Base-by-base conservation (phyloP, 2,888 invertebrate genomes). In the Parapristionchus giblindavisi region DNA sequence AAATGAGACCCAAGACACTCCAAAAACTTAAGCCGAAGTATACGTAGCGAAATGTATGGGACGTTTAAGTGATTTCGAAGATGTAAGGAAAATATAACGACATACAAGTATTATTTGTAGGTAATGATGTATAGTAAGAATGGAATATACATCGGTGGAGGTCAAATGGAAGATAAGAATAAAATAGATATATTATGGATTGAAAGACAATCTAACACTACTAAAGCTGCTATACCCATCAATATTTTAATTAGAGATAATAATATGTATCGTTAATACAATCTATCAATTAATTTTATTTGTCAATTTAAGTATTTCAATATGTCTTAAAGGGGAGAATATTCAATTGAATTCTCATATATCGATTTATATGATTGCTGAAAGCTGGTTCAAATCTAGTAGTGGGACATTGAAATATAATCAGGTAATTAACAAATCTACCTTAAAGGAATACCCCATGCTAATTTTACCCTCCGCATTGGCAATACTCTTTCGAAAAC, bases 401-500 rank as follows among this genome's bases (percentile, higher is more conserved):
- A 63, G 63, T 63, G 63, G 63, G 43, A 40, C 27, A 24, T 43
- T 63, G 24, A 40, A 63, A 1, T 63, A n/a, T 43, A 40, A 38
- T 63, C 63, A 63, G 63, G 63, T 63, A 40, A 4, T 27, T 17
- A 32, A n/a, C n/a, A n/a, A n/a, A n/a, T n/a, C n/a, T n/a, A n/a
- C n/a, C n/a, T n/a, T n/a, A n/a, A n/a, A n/a, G n/a, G n/a, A n/a
- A n/a, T n/a, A n/a, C n/a, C n/a, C n/a, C n/a, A n/a, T n/a, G n/a
- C n/a, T n/a, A n/a, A n/a, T n/a, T n/a, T n/a, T n/a, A n/a, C n/a
- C n/a, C n/a, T n/a, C n/a, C n/a, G n/a, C n/a, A n/a, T n/a, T n/a
- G n/a, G n/a, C n/a, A n/a, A n/a, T n/a, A n/a, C n/a, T n/a, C n/a
- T n/a, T n/a, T n/a, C n/a, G n/a, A n/a, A n/a, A n/a, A n/a, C n/a